Evolutionary conservation across 2,797 vertebrate genomes (phyloP).

Genomic region (Sebastes cheni): DNA sequence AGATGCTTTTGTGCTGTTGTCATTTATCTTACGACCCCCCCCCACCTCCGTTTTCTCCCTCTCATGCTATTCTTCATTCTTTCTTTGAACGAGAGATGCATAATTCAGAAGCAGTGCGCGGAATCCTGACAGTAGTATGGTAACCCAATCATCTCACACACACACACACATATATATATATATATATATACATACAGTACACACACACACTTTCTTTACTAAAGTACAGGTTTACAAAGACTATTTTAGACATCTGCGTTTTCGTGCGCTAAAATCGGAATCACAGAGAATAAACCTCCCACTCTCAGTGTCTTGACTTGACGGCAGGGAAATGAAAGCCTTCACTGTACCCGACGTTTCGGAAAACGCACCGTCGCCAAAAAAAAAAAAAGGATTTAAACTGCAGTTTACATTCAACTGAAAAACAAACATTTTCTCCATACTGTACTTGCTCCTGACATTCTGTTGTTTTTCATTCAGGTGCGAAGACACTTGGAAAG

Average conservation of each 20-base stretch:
- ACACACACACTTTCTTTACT: background rate
- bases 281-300: slow-evolving; percentile 31
- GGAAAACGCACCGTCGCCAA: background rate
- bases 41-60: slow-evolving; percentile 36
- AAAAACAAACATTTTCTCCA: background rate
- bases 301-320: slow-evolving; percentile 4
- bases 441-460: background rate
- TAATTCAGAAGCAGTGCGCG: slow-evolving; percentile 67
- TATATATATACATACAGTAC: background rate
- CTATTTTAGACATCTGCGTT: slow-evolving; percentile 18
- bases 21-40: slow-evolving; percentile 66
- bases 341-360: background rate
- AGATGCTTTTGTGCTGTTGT: slow-evolving; percentile 69
- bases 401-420: background rate
- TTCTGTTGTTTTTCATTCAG: slow-evolving; percentile 7
- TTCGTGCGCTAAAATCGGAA: slow-evolving; percentile 25
- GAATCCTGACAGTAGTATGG: slow-evolving; percentile 57
- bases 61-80: slow-evolving; percentile 61
- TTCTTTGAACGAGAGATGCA: slow-evolving; percentile 75
- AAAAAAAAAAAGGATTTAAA: background rate
- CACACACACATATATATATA: background rate
- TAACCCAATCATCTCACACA: slow-evolving; percentile 62
- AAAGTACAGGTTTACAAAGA: slow-evolving; percentile 30
- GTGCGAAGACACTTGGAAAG: slow-evolving; percentile 16
- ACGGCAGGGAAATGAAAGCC: slow-evolving; percentile 22